Evolutionary conservation across 2,797 vertebrate species (phyloP).

Genomic region (Okamejei kenojei): DNA sequence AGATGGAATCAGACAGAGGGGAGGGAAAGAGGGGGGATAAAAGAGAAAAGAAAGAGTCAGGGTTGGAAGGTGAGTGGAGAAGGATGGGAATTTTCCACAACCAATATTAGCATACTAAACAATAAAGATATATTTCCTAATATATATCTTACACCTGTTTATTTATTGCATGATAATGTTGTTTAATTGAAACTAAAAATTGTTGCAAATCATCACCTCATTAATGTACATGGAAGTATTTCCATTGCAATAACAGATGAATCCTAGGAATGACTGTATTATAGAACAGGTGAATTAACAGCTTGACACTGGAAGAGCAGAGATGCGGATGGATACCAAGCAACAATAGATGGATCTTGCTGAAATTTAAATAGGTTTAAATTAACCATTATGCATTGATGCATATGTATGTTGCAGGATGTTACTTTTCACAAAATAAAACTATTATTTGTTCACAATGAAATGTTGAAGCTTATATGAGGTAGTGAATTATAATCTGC

Average conservation of each 20-base stretch:
- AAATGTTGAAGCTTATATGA: neutral
- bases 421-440: neutral
- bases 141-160: neutral
- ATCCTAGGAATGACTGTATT: neutral
- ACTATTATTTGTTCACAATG: neutral
- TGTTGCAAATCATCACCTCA: neutral
- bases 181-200: neutral
- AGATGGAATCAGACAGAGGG: too few relatives aligned
- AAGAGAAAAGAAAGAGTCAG: too few relatives aligned
- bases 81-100: too few relatives aligned
- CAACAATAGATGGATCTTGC: neutral
- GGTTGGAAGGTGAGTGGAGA: too few relatives aligned
- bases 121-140: too few relatives aligned
- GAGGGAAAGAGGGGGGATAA: too few relatives aligned
- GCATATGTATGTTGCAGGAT: neutral
- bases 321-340: neutral
- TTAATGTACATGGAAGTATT: neutral
- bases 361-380: neutral
- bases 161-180: neutral
- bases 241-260: neutral
- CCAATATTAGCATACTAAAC: too few relatives aligned
- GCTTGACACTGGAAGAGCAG: slow-evolving; percentile 7
- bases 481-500: neutral
- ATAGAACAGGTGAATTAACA: slow-evolving; percentile 18
- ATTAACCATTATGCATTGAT: neutral